Evolutionary conservation across 2,888 invertebrate species (phyloP).

Genomic region (Saturnia japonica): DNA sequence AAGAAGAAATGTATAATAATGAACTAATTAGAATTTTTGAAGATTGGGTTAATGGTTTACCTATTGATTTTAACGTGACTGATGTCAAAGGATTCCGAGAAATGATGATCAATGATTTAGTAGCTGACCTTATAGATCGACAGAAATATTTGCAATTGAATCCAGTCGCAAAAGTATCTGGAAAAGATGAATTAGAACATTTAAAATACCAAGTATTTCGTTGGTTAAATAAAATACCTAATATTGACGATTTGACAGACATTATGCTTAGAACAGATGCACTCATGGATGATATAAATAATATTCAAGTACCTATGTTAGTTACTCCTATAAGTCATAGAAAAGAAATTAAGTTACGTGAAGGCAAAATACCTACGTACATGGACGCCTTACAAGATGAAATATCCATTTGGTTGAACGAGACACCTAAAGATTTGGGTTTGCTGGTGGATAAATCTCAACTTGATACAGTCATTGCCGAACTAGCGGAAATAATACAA

Average conservation of each 20-base stretch:
- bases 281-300: conserved; percentile 37
- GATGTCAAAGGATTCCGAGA: conserved; percentile 32
- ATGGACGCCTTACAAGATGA: conserved; percentile 29
- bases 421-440: conserved; percentile 27
- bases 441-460: conserved; percentile 20
- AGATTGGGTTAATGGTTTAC: conserved; percentile 38
- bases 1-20: conserved; percentile 32
- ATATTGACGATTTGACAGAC: conserved; percentile 31
- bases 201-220: conserved; percentile 54
- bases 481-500: conserved; percentile 30
- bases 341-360: conserved; percentile 18
- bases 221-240: conserved; percentile 40
- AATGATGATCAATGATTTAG: conserved; percentile 38
- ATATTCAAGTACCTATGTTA: conserved; percentile 30
- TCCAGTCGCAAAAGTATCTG: conserved; percentile 35
- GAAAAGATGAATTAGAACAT: conserved; percentile 49
- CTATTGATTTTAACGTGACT: conserved; percentile 28
- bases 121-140: conserved; percentile 48
- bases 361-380: conserved; percentile 22
- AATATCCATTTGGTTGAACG: conserved; percentile 32
- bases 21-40: conserved; percentile 31
- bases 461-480: conserved; percentile 25
- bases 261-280: conserved; percentile 33
- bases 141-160: conserved; percentile 52
- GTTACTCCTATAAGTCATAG: conserved; percentile 19